Evolutionary conservation across 2,888 invertebrate genomes (phyloP).

Genomic region (Caprella mutica): DNA sequence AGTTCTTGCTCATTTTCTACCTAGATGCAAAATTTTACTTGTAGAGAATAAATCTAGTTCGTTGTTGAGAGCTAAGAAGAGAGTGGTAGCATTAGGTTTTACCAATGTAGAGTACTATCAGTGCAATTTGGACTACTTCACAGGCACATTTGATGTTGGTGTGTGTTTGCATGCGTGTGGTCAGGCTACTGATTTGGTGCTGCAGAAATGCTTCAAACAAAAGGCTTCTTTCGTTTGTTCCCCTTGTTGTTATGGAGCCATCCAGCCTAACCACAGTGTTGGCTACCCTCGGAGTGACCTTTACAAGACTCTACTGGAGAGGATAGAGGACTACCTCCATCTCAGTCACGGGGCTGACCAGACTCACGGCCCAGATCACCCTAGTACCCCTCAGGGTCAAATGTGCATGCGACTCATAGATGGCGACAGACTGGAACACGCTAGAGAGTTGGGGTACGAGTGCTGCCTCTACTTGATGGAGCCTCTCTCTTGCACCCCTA

Average conservation of each 20-base stretch:
- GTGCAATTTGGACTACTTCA: conserved; percentile 82
- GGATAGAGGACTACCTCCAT: conserved; percentile 55
- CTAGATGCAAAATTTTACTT: conserved; percentile 63
- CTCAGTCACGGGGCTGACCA: conserved; percentile 87
- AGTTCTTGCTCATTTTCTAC: conserved; percentile 64
- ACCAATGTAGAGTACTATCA: conserved; percentile 66
- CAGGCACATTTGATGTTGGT: conserved; percentile 65
- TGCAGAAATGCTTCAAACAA: conserved; percentile 64
- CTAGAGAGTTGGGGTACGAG: conserved; percentile 61
- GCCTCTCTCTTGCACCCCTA: conserved; percentile 76
- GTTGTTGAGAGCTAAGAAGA: conserved; percentile 56
- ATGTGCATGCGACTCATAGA: conserved; percentile 81
- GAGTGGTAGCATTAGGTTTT: conserved; percentile 54
- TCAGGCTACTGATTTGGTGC: conserved; percentile 81
- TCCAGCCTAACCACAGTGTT: conserved; percentile 67
- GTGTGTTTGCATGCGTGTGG: conserved; percentile 88
- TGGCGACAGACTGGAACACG: conserved; percentile 65
- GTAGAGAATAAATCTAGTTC: conserved; percentile 88
- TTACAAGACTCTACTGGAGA: conserved; percentile 36
- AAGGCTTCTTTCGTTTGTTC: conserved; percentile 75
- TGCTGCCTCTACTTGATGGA: conserved; percentile 63
- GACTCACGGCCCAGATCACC: conserved; percentile 61
- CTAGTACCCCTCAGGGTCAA: conserved; percentile 61
- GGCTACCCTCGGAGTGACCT: conserved; percentile 63
- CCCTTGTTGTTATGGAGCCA: conserved; percentile 87